Percentiles rank a stretch among this genome's conserved stretches.
Evolutionary conservation across 2,888 invertebrate genomes (phyloP).

Genomic region (Conops quadrifasciatus): DNA sequence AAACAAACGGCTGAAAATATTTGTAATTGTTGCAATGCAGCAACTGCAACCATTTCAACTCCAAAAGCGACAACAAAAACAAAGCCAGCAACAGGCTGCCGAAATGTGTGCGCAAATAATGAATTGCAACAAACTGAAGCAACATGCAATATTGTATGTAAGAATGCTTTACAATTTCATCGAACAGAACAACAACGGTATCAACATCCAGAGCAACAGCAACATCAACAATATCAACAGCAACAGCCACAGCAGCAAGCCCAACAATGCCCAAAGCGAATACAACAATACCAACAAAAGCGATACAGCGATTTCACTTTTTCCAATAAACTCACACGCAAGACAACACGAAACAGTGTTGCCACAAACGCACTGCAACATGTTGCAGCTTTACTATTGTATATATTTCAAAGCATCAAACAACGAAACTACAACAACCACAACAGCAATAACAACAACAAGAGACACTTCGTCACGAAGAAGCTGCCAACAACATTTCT

Average conservation of each 20-base stretch:
- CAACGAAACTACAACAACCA: conserved; percentile 40
- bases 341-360: conserved; percentile 10
- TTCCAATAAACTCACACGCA: background rate
- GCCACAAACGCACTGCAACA: conserved; percentile 15
- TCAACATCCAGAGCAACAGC: conserved; percentile 25
- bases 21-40: too few relatives aligned
- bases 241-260: conserved; percentile 37
- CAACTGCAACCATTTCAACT: too few relatives aligned
- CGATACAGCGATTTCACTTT: conserved; percentile 22
- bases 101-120: conserved; percentile 29
- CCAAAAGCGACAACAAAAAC: conserved; percentile 25
- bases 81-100: conserved; percentile 36
- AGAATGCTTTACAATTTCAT: conserved; percentile 1
- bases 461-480: background rate
- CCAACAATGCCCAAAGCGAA: background rate
- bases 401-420: conserved; percentile 47
- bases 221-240: conserved; percentile 40
- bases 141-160: conserved; percentile 23
- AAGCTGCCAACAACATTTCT: background rate
- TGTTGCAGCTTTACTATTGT: conserved; percentile 33
- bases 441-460: conserved; percentile 27
- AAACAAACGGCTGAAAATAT: conserved; percentile 15
- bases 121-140: background rate
- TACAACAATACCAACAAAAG: conserved; percentile 39
- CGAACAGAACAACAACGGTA: background rate